These are phyloP conservation scores for Cyanistes caeruleus DNA, from an alignment of 2,113 vertebrate genomes.

Conservation along the genomic window DNA sequence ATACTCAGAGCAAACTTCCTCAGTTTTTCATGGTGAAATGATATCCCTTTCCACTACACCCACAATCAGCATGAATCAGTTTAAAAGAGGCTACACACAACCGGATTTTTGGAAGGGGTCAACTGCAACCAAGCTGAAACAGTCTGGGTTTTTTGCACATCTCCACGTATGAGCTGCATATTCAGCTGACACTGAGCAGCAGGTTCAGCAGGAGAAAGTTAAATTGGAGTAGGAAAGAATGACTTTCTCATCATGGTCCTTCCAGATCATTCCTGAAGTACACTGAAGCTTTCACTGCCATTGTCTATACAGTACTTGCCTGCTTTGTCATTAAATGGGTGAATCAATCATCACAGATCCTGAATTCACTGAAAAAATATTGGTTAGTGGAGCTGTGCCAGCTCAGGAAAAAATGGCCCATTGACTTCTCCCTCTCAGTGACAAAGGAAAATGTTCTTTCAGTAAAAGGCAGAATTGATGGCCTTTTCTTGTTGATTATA, in stretches of 20 bases:
- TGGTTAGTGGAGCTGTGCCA: background rate
- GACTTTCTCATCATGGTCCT: background rate
- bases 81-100: background rate
- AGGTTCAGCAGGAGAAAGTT: background rate
- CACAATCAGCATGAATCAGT: background rate
- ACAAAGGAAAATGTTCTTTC: background rate
- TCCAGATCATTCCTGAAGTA: constrained; percentile 2
- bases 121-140: background rate
- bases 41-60: background rate
- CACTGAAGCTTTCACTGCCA: background rate
- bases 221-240: background rate
- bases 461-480: background rate
- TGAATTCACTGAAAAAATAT: background rate
- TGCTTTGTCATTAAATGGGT: background rate
- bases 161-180: background rate
- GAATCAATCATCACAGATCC: background rate
- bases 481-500: background rate
- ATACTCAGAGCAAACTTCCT: background rate
- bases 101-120: background rate
- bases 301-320: background rate
- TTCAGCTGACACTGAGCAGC: background rate
- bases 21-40: background rate
- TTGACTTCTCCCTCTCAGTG: constrained; percentile 15
- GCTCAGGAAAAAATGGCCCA: background rate
- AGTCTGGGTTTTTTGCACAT: background rate